phyloP scores from a whole-genome alignment of 2,888 invertebrate species.

The Phasia obesa region DNA sequence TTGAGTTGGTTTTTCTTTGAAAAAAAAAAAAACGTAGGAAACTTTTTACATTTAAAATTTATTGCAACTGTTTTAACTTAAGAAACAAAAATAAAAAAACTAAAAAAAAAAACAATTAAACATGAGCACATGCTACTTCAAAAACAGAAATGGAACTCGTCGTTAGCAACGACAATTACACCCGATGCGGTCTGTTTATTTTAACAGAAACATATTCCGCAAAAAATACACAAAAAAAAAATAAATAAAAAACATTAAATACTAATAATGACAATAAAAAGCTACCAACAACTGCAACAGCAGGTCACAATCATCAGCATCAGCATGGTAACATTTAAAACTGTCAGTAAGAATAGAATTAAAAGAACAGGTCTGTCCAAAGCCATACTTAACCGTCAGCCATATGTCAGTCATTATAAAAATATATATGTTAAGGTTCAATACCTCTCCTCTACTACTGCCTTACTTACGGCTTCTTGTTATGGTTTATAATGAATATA shows the following conservation, averaged over 20 bases:
- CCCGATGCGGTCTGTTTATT: constrained; percentile 67
- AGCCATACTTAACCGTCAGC: constrained; percentile 13
- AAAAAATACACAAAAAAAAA: constrained; percentile 16
- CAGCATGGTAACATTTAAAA: background rate
- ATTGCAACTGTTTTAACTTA: constrained; percentile 14
- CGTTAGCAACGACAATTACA: constrained; percentile 61
- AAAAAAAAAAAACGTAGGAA: no score
- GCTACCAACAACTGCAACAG: constrained; percentile 19
- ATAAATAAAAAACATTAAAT: constrained; percentile 18
- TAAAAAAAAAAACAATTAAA: constrained; percentile 33
- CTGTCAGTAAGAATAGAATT: constrained; percentile 40
- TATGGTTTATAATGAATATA: constrained; percentile 19
- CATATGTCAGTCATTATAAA: constrained; percentile 41
- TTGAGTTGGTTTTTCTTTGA: no score
- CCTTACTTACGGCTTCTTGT: background rate
- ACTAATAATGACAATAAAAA: constrained; percentile 41
- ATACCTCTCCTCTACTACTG: background rate
- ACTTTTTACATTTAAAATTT: no score
- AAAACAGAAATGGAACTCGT: constrained; percentile 48
- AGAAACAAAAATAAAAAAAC: background rate
- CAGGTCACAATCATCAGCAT: constrained; percentile 52
- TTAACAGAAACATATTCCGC: constrained; percentile 34
- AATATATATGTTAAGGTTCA: constrained; percentile 11
- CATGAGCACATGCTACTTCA: constrained; percentile 2
- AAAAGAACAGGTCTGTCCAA: background rate